These are phyloP conservation scores for Dissostichus mawsoni DNA, from an alignment of 2,113 vertebrate species.

Conservation along the genomic window DNA sequence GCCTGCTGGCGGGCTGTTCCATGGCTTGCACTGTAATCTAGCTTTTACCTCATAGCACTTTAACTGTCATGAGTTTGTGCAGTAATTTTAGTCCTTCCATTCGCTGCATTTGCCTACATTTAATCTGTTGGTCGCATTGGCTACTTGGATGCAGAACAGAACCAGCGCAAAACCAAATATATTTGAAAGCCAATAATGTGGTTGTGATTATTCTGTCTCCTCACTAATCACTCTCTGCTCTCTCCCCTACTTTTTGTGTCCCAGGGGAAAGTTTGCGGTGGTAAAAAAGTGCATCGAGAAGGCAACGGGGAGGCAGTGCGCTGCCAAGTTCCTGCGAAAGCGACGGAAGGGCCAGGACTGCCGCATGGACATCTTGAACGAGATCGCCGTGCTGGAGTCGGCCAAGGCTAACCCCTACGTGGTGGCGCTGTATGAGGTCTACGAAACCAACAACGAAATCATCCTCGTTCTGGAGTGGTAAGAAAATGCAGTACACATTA, in stretches of 20 bases:
- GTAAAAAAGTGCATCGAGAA: conserved; percentile 95
- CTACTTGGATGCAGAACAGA: conserved; percentile 29
- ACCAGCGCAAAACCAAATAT: conserved; percentile 33
- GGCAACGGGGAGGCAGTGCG: conserved; percentile 90
- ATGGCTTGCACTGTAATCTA: conserved; percentile 35
- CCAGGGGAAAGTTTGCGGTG: conserved; percentile 96
- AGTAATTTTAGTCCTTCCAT: conserved; percentile 46
- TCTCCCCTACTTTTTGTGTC: conserved; percentile 28
- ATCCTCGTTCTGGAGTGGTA: conserved; percentile 96
- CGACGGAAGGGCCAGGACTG: conserved; percentile 94
- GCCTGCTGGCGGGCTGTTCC: conserved; percentile 9
- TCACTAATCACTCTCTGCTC: conserved; percentile 38
- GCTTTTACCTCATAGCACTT: conserved; percentile 38
- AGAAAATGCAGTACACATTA: conserved; percentile 45
- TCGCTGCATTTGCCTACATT: conserved; percentile 29
- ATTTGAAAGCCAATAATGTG: conserved; percentile 47
- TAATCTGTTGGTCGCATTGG: conserved; percentile 16
- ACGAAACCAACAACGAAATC: conserved; percentile 92
- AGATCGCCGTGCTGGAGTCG: conserved; percentile 93
- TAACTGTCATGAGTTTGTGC: conserved; percentile 32
- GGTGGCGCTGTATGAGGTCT: conserved; percentile 93
- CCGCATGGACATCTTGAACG: conserved; percentile 93
- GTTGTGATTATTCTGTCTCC: conserved; percentile 45
- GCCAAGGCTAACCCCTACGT: conserved; percentile 91
- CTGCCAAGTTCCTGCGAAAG: conserved; percentile 96